Evolutionary conservation across 2,888 invertebrate genomes (phyloP), one percentile per base, ranked within the genome.

Genomic region (Erannis defoliaria): DNA sequence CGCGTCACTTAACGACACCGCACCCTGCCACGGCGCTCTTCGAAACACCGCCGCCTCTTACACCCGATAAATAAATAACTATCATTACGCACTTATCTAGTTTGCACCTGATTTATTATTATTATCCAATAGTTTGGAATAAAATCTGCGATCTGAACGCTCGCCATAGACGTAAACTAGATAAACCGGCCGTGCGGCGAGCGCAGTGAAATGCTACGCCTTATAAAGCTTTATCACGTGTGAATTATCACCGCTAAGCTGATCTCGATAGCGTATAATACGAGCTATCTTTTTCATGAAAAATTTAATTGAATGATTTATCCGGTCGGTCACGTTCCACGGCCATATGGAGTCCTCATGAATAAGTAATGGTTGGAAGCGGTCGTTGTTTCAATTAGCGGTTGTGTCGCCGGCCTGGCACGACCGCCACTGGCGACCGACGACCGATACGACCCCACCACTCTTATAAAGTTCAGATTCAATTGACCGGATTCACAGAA

Each of bases 381-480:
- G 88, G 86, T 90, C 90, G 90, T 90, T 90, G 93, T 92, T 91
- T 92, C 91, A 92, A 93, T 93, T 92, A 92, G 93, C 87, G 90
- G 90, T 88, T 85, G 83, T 88, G 90, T 90, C 89, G 85, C 83
- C 84, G 84, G 83, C 81, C 84, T 79, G 77, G 77, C 83, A 81
- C 82, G 84, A 79, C 82, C 80, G 80, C 82, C 84, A 78, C 80
- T 65, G 69, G 68, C 59, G 66, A 69, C 60, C 67, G 53, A 49
- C 59, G 62, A 71, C 71, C 64, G 65, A 69, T 73, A 74, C 75
- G 70, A 74, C 74, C 70, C 73, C 56, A 40, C 53, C 46, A 70
- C 73, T 72, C 69, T 71, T 72, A 75, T 77, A 74, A 78, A 80
- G 72, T 71, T 63, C 50, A 55, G 51, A 68, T 69, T 68, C 64